Evolutionary conservation across 2,113 vertebrate genomes (phyloP).

Genomic region (Hyperopisus bebe): DNA sequence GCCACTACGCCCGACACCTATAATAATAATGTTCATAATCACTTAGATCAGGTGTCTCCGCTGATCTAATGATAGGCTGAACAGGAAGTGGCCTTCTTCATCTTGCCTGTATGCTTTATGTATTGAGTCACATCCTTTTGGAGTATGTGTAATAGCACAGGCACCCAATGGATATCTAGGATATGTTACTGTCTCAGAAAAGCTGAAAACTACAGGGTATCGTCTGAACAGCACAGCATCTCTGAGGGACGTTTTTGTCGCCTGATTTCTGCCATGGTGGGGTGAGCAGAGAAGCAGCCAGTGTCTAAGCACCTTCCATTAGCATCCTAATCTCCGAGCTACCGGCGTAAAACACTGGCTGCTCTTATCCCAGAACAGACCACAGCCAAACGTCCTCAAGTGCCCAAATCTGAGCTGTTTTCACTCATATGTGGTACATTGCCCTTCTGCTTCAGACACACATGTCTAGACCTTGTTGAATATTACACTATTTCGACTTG

Average conservation of each 20-base stretch:
- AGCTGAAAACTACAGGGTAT: background rate
- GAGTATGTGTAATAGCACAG: background rate
- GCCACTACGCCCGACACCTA: background rate
- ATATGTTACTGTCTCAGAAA: background rate
- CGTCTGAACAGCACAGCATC: background rate
- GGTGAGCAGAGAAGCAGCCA: conserved; percentile 20
- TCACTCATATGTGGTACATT: conserved; percentile 45
- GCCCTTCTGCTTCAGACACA: conserved; percentile 35
- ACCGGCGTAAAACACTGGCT: conserved; percentile 18
- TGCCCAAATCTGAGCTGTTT: conserved; percentile 40
- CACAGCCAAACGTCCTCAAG: conserved; percentile 37
- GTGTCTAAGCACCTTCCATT: conserved; percentile 23
- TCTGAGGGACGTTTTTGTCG: background rate
- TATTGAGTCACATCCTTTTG: background rate
- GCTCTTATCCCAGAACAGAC: conserved; percentile 43
- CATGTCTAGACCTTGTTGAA: conserved; percentile 19
- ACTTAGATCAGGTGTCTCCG: background rate
- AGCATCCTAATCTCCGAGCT: conserved; percentile 40
- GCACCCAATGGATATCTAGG: background rate
- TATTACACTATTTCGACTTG: conserved; percentile 21
- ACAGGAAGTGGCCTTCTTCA: background rate
- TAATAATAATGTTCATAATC: background rate
- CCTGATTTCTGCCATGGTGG: background rate
- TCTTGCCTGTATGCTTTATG: background rate
- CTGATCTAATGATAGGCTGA: background rate